Evolutionary conservation across 1,140 invertebrate species (phyloP), one percentile per base, ranked within the genome.

Genomic region (Cyclargus thomasi): DNA sequence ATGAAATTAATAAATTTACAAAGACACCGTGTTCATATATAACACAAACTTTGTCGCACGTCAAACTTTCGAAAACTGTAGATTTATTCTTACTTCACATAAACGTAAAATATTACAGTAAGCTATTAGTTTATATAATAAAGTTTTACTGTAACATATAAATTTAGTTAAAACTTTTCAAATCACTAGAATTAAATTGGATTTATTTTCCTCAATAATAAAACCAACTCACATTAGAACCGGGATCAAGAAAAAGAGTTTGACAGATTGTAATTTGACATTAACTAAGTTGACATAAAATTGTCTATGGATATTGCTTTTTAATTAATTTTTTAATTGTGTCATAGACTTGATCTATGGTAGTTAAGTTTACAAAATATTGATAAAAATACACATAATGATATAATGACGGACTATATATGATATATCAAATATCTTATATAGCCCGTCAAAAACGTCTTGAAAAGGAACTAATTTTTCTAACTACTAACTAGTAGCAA

Each of bases 161-260:
- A 62, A 68, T 67, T 64, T 64, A 53, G 23, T 14, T 36, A 67
- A 77, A 78, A 73, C 55, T 65, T 53, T 39, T 71, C 57, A 71
- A 75, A 76, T 79, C 53, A 65, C 63, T 65, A 8, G 39, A 72
- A 89, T 88, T 82, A 63, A 68, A 67, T 77, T 74, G 78, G 87
- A 90, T 90, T 88, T 84, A 80, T 83, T 83, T 81, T 75, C 57
- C 71, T 72, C 62, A 69, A 82, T 80, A 79, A 82, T 75, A 82
- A 79, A 71, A 77, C 74, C 79, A 81, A 90, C 86, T 90, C 84
- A 90, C 87, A 83, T 82, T 86, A 73, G 71, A 82, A 85, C 82
- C 85, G 83, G 87, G 83, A 79, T 83, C 81, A 83, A 87, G 82
- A 80, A 88, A 88, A 88, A 88, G 85, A 83, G 84, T 62, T 84